phyloP scores from a whole-genome alignment of 2,888 invertebrate species.

The Mythimna loreyi region DNA sequence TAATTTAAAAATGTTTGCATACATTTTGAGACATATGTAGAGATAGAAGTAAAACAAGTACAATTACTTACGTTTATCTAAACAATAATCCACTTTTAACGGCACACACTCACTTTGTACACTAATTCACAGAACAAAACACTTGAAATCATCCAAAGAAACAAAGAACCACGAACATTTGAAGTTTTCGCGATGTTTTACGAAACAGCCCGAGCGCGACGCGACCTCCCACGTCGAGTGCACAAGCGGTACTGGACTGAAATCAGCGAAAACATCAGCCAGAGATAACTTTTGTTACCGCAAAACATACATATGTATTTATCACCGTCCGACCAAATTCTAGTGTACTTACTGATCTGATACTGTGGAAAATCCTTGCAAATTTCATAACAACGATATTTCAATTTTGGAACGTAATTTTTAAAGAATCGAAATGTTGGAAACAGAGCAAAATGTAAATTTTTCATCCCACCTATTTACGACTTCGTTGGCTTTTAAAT shows the following conservation, averaged over 20 bases:
- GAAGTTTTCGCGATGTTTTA: conserved; percentile 63
- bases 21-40: no score
- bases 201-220: conserved; percentile 17
- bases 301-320: conserved; percentile 34
- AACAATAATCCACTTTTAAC: conserved; percentile 53
- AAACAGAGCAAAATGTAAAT: no score
- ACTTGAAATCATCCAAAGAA: conserved; percentile 39
- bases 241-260: conserved; percentile 48
- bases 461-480: no score
- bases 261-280: conserved; percentile 42
- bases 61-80: conserved; percentile 45
- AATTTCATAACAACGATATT: conserved; percentile 1
- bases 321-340: conserved; percentile 39
- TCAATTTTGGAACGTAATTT: conserved; percentile 19
- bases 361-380: conserved; percentile 6
- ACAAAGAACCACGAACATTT: conserved; percentile 2
- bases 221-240: conserved; percentile 34
- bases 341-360: no score
- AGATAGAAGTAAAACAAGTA: conserved; percentile 32
- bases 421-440: no score
- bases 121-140: conserved; percentile 51
- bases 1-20: no score
- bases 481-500: no score
- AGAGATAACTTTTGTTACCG: conserved; percentile 51
- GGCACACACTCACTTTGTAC: conserved; percentile 49